Conservation (phyloP, 2,113 vertebrate genomes). For the Hemicordylus capensis region DNA sequence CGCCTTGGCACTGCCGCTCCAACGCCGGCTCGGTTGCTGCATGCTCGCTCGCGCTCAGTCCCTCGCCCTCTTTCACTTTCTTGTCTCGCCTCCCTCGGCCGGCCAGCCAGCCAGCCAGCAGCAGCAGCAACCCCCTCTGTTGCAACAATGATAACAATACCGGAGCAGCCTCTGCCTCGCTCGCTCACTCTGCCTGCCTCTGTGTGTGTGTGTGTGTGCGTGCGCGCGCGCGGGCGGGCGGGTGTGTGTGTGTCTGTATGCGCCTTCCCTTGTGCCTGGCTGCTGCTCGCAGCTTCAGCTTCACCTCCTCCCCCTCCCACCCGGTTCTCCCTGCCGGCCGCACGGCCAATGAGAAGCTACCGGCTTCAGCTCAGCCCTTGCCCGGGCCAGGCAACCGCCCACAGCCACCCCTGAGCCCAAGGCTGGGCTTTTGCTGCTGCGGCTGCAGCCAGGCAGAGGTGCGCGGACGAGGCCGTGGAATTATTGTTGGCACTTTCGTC, state of each 20-base stretch:
- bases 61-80: background rate
- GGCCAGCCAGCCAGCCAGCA: conserved; percentile 5
- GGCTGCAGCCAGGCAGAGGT: conserved; percentile 47
- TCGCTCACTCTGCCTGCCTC: background rate
- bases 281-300: conserved; percentile 36
- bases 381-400: conserved; percentile 47
- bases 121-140: conserved; percentile 45
- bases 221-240: conserved; percentile 12
- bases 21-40: conserved; percentile 47
- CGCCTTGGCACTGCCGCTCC: conserved; percentile 20
- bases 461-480: conserved; percentile 19
- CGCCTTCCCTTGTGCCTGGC: background rate
- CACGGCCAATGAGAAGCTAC: conserved; percentile 71
- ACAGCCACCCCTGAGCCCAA: conserved; percentile 1
- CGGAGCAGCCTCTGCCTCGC: conserved; percentile 48
- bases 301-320: conserved; percentile 28
- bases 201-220: background rate
- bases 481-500: background rate
- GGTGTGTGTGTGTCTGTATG: conserved; percentile 14
- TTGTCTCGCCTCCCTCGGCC: conserved; percentile 47
- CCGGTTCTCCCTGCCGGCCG: conserved; percentile 64
- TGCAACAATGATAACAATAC: conserved; percentile 63
- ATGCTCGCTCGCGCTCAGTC: conserved; percentile 44
- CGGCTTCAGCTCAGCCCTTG: conserved; percentile 43
- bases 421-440: background rate